Evolutionary conservation across 53 echinoderm and acorn worm genomes (phyloP), one percentile per base, ranked within the genome.

Genomic region (Henricia sp.): DNA sequence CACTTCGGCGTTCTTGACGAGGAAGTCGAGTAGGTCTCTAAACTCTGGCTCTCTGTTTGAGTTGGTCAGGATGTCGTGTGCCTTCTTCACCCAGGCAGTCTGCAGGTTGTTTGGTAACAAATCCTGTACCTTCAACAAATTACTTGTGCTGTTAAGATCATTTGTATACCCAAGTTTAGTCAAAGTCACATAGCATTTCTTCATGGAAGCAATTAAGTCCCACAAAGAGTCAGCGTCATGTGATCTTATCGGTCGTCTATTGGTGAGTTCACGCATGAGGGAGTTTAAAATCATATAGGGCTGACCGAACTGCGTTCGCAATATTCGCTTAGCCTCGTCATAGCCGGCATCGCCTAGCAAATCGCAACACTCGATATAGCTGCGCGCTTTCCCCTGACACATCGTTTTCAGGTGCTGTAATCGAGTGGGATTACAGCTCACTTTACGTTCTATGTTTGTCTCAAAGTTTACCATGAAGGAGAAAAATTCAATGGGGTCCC

Each of bases 251-350:
- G 68, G 82, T 20, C 64, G 33, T 38, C 88, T 80, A 25, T 80
- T 50, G 1, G 80, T 55, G 0, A 78, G 86, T 67, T 86, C 86
- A 26, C 55, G 86, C 86, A 86, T 86, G 34, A 74, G 75, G 0
- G 76, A 50, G 26, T 86, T 86, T 1, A 86, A 19, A 21, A 86
- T 86, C 75, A 76, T 86, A 53, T 86, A 74, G 32, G n/a, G n/a
- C n/a, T n/a, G n/a, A n/a, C n/a, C n/a, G n/a, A n/a, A n/a, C n/a
- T n/a, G n/a, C n/a, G n/a, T n/a, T n/a, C n/a, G n/a, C n/a, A n/a
- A n/a, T n/a, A n/a, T n/a, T n/a, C n/a, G n/a, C n/a, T n/a, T n/a
- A n/a, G n/a, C n/a, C n/a, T n/a, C n/a, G n/a, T n/a, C n/a, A n/a
- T n/a, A n/a, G n/a, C n/a, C n/a, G n/a, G n/a, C n/a, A n/a, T n/a